These are phyloP conservation scores for Xanthorhoe designata DNA, from an alignment of 2,888 invertebrate species.

Conservation along the genomic window DNA sequence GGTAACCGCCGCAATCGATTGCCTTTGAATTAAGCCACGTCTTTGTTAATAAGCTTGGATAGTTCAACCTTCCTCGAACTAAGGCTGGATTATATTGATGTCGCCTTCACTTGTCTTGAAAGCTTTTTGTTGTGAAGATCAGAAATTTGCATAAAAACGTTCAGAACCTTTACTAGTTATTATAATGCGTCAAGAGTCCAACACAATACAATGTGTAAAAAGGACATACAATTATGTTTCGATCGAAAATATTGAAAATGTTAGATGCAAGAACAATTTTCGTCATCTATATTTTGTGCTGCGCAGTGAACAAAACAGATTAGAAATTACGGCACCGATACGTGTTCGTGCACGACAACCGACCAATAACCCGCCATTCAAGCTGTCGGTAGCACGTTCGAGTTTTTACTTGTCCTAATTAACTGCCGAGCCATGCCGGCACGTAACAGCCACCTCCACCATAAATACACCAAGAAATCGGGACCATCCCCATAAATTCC, in stretches of 20 bases:
- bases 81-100: constrained; percentile 5
- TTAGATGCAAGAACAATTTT: background rate
- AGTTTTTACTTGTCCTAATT: constrained; percentile 70
- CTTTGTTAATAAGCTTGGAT: constrained; percentile 42
- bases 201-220: too few relatives aligned
- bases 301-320: constrained; percentile 4
- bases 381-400: constrained; percentile 49
- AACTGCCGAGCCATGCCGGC: constrained; percentile 73
- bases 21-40: constrained; percentile 53
- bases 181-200: too few relatives aligned
- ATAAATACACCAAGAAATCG: constrained; percentile 85
- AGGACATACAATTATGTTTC: too few relatives aligned
- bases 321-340: constrained; percentile 23
- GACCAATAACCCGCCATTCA: constrained; percentile 46
- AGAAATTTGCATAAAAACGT: background rate
- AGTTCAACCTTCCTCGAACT: constrained; percentile 18
- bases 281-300: background rate
- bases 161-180: too few relatives aligned
- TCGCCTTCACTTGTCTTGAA: background rate
- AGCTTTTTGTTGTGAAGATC: background rate
- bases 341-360: constrained; percentile 37
- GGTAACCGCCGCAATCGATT: constrained; percentile 69
- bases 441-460: constrained; percentile 78
- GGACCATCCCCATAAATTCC: constrained; percentile 85
- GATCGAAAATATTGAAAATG: too few relatives aligned